Evolutionary conservation across 2,113 vertebrate species (phyloP).

Genomic region (Acanthisitta chloris): DNA sequence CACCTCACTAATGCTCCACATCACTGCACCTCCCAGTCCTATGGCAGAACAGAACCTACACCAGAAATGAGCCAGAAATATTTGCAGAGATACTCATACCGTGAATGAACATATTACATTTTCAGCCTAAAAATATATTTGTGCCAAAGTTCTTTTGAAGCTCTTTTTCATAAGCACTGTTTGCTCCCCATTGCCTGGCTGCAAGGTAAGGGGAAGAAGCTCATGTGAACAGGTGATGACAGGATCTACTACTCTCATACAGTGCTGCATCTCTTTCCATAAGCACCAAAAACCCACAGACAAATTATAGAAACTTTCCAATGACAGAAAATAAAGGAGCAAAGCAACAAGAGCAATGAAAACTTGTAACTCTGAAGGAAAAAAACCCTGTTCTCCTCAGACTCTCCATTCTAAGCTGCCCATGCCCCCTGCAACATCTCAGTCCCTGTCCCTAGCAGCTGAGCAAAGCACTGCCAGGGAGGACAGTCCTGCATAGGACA

Average conservation of each 20-base stretch:
- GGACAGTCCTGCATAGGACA: neutral
- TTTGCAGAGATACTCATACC: neutral
- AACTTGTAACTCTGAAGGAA: neutral
- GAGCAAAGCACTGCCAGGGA: neutral
- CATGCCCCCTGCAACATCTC: rapidly evolving
- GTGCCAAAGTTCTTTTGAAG: neutral
- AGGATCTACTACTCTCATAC: neutral
- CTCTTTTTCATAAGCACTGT: neutral
- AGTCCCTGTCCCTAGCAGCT: neutral
- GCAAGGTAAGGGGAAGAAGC: neutral
- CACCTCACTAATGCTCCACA: neutral
- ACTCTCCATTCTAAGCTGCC: neutral
- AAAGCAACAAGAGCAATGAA: neutral
- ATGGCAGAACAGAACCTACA: neutral
- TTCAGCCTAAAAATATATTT: neutral
- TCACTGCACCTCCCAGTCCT: neutral
- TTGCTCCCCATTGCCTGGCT: neutral
- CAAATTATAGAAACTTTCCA: neutral
- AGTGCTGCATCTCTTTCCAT: neutral
- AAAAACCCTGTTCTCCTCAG: neutral
- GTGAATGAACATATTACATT: neutral
- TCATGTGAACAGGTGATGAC: neutral
- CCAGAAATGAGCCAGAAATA: neutral
- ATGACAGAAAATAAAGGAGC: neutral
- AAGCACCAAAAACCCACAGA: neutral